These are phyloP conservation scores for Alectura lathami DNA, from an alignment of 2,113 vertebrate species.

Conservation along the genomic window DNA sequence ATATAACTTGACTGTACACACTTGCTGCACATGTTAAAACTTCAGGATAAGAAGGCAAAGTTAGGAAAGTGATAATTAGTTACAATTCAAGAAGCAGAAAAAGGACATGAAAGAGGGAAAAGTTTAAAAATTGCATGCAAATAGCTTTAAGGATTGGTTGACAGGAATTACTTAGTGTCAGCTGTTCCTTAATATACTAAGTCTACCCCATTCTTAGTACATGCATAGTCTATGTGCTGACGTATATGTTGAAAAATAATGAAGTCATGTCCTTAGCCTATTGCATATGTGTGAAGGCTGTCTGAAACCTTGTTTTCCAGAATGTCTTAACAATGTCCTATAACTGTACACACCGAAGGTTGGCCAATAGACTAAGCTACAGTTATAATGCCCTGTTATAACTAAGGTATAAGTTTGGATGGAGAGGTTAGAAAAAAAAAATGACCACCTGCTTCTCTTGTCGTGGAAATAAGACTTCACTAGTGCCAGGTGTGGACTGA, in stretches of 20 bases:
- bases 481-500: background rate
- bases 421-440: background rate
- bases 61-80: background rate
- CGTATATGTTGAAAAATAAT: background rate
- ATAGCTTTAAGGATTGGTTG: background rate
- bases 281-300: background rate
- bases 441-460: background rate
- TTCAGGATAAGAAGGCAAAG: background rate
- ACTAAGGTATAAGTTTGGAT: background rate
- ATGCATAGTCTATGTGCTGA: background rate
- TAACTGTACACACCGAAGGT: background rate
- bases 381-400: background rate
- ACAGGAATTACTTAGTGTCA: background rate
- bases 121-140: background rate
- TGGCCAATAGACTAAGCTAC: background rate
- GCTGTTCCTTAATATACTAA: background rate
- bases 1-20: background rate
- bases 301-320: background rate
- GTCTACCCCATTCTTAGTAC: background rate
- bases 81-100: background rate
- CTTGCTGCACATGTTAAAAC: background rate
- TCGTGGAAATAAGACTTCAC: background rate
- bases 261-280: background rate
- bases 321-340: background rate
- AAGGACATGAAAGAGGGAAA: background rate